Conservation (phyloP, 2,797 vertebrate genomes). For the Rhinatrema bivittatum region DNA sequence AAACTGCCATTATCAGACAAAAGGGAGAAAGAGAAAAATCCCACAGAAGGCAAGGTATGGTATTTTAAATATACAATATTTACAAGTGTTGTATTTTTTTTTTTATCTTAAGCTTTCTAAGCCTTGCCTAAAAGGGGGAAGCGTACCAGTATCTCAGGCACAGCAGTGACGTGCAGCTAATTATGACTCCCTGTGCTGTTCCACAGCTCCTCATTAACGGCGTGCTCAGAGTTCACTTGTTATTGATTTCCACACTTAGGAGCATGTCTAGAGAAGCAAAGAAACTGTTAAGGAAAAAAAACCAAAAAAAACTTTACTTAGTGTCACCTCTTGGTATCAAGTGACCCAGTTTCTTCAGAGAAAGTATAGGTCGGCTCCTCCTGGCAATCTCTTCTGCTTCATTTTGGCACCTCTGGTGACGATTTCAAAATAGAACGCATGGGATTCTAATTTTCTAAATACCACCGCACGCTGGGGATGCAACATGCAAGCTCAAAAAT, state of each 20-base stretch:
- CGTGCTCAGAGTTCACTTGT: constrained; percentile 18
- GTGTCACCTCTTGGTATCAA: too few relatives aligned
- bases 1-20: too few relatives aligned
- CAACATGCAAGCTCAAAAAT: too few relatives aligned
- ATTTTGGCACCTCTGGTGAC: too few relatives aligned
- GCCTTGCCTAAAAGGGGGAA: constrained; percentile 11
- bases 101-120: too few relatives aligned
- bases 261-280: background rate
- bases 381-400: too few relatives aligned
- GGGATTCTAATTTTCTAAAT: too few relatives aligned
- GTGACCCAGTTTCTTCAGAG: background rate
- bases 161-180: constrained; percentile 17
- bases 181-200: constrained; percentile 17
- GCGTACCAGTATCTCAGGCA: background rate
- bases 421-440: too few relatives aligned
- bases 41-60: background rate
- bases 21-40: too few relatives aligned
- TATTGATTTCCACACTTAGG: constrained; percentile 16
- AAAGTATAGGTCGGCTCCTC: background rate
- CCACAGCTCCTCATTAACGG: constrained; percentile 23
- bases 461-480: too few relatives aligned
- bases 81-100: too few relatives aligned
- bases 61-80: too few relatives aligned
- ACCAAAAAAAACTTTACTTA: background rate
- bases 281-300: background rate